Percentiles rank a stretch among this genome's conserved stretches.
Evolutionary conservation across 2,113 vertebrate species (phyloP).

Genomic region (Falcunculus frontatus): DNA sequence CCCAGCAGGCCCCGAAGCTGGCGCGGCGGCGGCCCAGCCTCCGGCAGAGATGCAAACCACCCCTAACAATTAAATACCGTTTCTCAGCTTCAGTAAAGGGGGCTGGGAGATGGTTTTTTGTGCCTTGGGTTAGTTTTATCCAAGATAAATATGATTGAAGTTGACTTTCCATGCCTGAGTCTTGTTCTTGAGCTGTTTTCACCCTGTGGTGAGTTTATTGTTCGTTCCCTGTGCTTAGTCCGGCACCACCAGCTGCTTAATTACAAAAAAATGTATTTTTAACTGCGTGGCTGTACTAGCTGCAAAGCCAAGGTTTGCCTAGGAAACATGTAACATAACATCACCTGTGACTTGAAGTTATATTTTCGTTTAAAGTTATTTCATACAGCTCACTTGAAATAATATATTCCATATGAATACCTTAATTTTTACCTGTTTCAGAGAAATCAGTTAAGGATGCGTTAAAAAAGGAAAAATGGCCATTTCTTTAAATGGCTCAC

Average conservation of each 20-base stretch:
- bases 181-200: background rate
- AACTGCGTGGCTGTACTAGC: background rate
- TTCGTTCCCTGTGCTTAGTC: background rate
- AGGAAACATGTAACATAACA: background rate
- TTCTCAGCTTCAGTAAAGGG: background rate
- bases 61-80: rapidly evolving
- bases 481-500: background rate
- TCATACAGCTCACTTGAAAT: background rate
- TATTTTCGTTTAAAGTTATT: background rate
- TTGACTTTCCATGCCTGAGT: background rate
- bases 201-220: background rate
- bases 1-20: background rate
- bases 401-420: background rate
- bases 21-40: background rate
- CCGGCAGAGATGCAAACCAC: background rate
- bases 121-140: background rate
- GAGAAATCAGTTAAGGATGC: background rate
- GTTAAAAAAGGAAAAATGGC: background rate
- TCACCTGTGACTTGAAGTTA: background rate
- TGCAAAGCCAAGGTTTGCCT: background rate
- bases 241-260: background rate
- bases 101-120: background rate
- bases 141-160: background rate
- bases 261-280: background rate
- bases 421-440: background rate